A percentile compares a stretch with the other conserved stretches of the same genome.
Evolutionary conservation across 2,797 vertebrate species (phyloP).

Genomic region (Petrocephalus sullivani): DNA sequence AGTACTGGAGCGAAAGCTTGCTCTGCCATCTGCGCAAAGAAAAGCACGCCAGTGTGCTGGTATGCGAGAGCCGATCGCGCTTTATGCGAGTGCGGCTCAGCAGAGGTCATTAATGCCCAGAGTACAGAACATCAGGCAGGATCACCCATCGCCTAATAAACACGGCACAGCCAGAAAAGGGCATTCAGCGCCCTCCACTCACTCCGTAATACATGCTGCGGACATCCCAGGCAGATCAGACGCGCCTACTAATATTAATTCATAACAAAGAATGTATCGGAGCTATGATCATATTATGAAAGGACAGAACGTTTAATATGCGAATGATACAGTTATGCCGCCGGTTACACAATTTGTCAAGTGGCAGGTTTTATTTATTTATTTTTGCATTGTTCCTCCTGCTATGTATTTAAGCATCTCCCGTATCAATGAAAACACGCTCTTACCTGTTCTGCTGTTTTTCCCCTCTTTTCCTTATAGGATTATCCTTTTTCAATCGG

Average conservation of each 20-base stretch:
- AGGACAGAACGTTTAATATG: background rate
- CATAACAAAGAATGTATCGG: background rate
- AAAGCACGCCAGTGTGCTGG: conserved; percentile 2
- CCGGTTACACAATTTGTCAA: background rate
- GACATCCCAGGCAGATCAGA: background rate
- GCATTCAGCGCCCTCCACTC: background rate
- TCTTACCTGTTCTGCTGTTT: conserved; percentile 41
- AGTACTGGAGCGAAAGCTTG: background rate
- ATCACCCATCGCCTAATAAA: background rate
- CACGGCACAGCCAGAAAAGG: background rate
- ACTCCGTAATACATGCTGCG: background rate
- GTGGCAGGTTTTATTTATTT: background rate
- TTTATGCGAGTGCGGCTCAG: background rate
- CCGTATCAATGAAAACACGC: conserved; percentile 13
- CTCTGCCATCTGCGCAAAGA: background rate
- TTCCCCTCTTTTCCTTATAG: conserved; percentile 18
- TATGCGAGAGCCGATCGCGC: background rate
- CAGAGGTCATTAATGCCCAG: conserved; percentile 5
- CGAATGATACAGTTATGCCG: background rate
- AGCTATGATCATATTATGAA: background rate
- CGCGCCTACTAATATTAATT: background rate
- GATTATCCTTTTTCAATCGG: conserved; percentile 38
- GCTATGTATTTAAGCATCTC: background rate
- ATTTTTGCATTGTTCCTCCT: background rate
- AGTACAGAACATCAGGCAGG: background rate